Base-by-base conservation (phyloP, 92 coral and sea anemone genomes). In the Palythoa heliodiscus region DNA sequence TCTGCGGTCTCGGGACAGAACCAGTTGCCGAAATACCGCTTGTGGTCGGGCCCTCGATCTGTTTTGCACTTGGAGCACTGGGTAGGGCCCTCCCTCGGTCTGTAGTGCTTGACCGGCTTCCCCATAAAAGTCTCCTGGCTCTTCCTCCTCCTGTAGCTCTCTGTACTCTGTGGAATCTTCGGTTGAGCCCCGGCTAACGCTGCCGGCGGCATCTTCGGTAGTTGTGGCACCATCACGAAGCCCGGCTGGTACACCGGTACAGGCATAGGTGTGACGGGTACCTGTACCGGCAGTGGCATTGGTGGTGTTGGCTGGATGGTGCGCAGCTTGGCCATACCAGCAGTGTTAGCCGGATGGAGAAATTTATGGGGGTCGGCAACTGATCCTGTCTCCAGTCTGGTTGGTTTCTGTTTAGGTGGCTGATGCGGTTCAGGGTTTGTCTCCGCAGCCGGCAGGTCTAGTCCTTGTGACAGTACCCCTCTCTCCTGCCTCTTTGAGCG, bases 311-410 rank as follows among this genome's bases (percentile, higher is more conserved):
- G 20, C 2, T 3, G 20, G 72, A 50, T 25, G 3, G 72, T 11
- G 55, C 68, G 29, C 14, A 55, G 10, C 0, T 25, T 16, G 11
- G 83, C 83, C 69, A 19, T 11, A 7, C 83, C 72, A 6, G 72
- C 83, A 38, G 83, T 78, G 69, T 78, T 78, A 53, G 64, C 66
- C 23, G 83, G 83, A 19, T 10, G 48, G 52, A 39, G 63, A 66
- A 78, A 78, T 23, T 23, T 17, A 57, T 78, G 83, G 64, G 83
- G 72, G 40, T 52, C 14, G 52, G 69, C 66, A 55, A 52, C 69
- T 55, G 63, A 7, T 1, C 69, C 43, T n/a, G 72, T 17, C 0
- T 0, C 2, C 3, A 43, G 8, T 1, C 8, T 43, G 0, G 48
- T 43, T 29, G 35, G 35, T 1, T 29, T 29, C n/a, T n/a, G 55